Evolutionary conservation across 2,113 vertebrate species (phyloP).

Genomic region (Cyprinus carpio): DNA sequence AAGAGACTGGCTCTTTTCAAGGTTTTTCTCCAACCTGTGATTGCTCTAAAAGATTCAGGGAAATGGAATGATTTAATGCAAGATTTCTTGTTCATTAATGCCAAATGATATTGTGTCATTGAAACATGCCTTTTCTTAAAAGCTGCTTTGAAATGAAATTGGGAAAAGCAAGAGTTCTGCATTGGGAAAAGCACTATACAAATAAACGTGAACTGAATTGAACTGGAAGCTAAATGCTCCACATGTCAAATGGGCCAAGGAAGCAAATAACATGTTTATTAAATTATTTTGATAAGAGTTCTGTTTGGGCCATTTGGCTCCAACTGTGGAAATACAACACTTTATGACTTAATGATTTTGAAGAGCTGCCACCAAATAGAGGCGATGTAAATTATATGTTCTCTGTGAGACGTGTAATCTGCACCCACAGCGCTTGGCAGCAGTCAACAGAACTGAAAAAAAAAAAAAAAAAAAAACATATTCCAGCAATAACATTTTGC

Average conservation of each 20-base stretch:
- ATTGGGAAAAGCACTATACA: background rate
- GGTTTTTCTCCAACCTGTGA: background rate
- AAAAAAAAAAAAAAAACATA: too few species aligned
- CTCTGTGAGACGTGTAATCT: slow-evolving; percentile 6
- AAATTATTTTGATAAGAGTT: background rate
- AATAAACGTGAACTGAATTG: background rate
- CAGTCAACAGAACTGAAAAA: background rate
- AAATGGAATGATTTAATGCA: background rate
- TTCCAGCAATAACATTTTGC: too few species aligned
- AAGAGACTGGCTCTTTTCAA: background rate
- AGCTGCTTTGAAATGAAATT: background rate
- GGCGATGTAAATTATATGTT: background rate
- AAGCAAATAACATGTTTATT: background rate
- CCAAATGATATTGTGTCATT: background rate
- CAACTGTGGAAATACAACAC: background rate
- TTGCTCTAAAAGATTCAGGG: background rate
- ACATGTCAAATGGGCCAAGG: background rate
- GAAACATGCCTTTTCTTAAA: background rate
- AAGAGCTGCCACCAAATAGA: slow-evolving; percentile 1
- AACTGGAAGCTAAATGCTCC: background rate
- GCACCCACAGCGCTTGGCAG: background rate
- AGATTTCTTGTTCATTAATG: background rate
- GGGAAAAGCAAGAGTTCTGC: background rate
- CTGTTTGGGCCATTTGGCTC: slow-evolving; percentile 1
- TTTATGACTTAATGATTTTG: slow-evolving; percentile 11